Evolutionary conservation across 2,797 vertebrate species (phyloP).

Genomic region (Rhodeus uyekii): DNA sequence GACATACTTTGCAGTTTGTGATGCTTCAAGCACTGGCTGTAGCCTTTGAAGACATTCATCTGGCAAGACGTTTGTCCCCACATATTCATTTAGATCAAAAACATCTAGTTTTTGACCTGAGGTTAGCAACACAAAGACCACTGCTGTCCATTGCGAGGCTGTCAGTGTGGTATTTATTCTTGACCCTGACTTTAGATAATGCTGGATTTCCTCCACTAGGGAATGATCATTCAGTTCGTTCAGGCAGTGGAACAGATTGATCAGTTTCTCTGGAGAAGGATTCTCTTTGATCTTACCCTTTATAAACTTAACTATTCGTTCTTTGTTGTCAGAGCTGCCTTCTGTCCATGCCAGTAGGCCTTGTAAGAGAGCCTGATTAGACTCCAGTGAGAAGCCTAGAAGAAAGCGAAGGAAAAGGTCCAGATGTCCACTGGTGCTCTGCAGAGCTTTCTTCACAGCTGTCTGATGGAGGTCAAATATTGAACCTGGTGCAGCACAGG

Average conservation of each 20-base stretch:
- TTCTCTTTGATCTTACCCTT: neutral
- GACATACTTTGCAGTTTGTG: neutral
- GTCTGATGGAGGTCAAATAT: neutral
- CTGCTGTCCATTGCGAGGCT: constrained; percentile 9
- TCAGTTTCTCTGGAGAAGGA: neutral
- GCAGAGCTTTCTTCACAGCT: neutral
- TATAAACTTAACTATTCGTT: neutral
- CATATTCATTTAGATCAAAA: neutral
- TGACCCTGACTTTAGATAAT: neutral
- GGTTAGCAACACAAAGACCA: neutral
- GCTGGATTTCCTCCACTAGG: neutral
- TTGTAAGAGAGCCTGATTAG: neutral
- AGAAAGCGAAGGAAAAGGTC: neutral
- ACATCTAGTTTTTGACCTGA: too few species aligned
- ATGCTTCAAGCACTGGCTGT: neutral
- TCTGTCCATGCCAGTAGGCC: too few species aligned
- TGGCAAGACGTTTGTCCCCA: neutral
- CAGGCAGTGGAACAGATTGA: neutral
- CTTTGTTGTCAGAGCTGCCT: neutral
- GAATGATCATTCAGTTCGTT: neutral
- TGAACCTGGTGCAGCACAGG: neutral
- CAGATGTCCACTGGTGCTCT: neutral
- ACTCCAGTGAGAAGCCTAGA: neutral
- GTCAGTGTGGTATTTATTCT: neutral
- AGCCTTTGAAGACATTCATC: constrained; percentile 12